Evolutionary conservation across 53 echinoderm and acorn worm species (phyloP), one percentile per base, ranked within the genome.

Genomic region (Luidia sarsii): DNA sequence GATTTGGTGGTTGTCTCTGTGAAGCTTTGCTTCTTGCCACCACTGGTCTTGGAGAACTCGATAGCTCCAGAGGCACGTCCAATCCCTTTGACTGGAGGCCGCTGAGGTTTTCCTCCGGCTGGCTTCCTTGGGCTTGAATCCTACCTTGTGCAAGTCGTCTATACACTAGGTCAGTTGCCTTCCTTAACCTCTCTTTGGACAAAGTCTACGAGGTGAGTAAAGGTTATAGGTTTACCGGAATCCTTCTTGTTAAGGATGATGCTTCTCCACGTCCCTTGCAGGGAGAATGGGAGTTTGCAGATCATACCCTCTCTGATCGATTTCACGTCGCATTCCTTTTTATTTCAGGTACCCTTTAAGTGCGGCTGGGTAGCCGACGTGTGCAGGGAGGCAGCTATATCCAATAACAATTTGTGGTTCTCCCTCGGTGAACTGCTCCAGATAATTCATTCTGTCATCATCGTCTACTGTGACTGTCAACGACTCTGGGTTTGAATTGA

Each of bases 341-440:
- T 79, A 83, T 31, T 56, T 34, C n/a, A 54, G 66, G 14, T 82
- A 43, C 23, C 69, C 65, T 37, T 33, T 57, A 7, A 67, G 75
- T 1, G 89, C 89, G 37, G 84, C 45, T 1, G 24, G 24, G 61
- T 74, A 92, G 14, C 85, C 85, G 24, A 30, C 1, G 1, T 73
- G 23, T 13, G 82, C 63, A 54, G 85, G 32, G 4, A 37, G 59
- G 3, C 81, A 57, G 82, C 87, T 91, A 16, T 81, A 88, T 23
- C 88, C 75, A 14, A 21, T 88, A 27, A 92, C 92, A 31, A 89
- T 66, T 3, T 82, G 89, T 15, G 89, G 75, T 48, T 82, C 75
- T 16, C 86, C 82, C 13, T 59, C 67, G 0, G 89, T 89, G 15
- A 68, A 91, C 66, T 91, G 91, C 35, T 91, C 80, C 22, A 91